These are phyloP conservation scores for Auanema freiburgensis DNA, from an alignment of 2,888 invertebrate genomes.

Conservation along the genomic window DNA sequence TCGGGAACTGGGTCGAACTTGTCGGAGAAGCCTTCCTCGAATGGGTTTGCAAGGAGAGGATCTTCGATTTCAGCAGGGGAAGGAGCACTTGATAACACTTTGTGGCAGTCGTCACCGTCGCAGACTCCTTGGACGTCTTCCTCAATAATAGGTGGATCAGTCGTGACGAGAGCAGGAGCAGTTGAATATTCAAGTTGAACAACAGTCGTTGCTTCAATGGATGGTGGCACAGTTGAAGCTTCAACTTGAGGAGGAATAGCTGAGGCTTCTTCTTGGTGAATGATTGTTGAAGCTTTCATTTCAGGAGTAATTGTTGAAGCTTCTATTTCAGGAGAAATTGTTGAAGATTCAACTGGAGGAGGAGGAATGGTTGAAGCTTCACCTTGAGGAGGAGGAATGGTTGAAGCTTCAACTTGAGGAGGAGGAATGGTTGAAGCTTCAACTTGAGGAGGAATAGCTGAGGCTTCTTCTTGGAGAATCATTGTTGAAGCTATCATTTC, in stretches of 20 bases:
- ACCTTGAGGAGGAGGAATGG: background rate
- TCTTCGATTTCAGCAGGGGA: too few relatives aligned
- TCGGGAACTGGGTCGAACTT: slow-evolving; percentile 15
- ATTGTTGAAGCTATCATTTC: slow-evolving; percentile 1
- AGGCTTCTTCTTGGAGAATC: background rate
- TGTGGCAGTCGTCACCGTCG: background rate
- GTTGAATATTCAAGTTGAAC: slow-evolving; percentile 1
- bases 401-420: slow-evolving; percentile 3
- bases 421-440: slow-evolving; percentile 10
- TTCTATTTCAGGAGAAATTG: slow-evolving; percentile 7
- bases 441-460: slow-evolving; percentile 11
- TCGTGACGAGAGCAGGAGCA: background rate
- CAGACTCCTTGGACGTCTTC: background rate
- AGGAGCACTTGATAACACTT: background rate
- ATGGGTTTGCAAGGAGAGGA: slow-evolving; percentile 10
- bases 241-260: slow-evolving; percentile 14
- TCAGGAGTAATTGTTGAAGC: background rate
- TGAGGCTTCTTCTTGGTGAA: background rate
- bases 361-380: background rate
- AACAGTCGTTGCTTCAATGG: background rate
- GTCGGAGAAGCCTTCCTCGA: slow-evolving; percentile 21
- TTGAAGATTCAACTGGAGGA: background rate
- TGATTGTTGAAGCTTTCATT: background rate
- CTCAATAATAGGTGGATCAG: background rate
- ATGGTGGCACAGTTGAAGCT: slow-evolving; percentile 5